Evolutionary conservation across 2,797 vertebrate genomes (phyloP), one percentile per base, ranked within the genome.

Genomic region (Onychomys torridus): DNA sequence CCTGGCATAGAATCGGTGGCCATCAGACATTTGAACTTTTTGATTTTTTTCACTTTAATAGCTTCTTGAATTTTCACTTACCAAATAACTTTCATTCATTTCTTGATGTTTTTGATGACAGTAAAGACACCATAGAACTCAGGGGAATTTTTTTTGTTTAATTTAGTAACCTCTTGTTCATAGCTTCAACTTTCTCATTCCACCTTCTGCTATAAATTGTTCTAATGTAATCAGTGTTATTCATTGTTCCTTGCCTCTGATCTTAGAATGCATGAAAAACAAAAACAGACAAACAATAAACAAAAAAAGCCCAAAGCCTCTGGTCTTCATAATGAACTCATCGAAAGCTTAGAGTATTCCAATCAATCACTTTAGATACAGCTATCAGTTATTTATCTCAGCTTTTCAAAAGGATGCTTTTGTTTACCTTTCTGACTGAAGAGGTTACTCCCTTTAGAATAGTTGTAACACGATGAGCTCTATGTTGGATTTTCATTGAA

Each of bases 401-500:
- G 0, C 16, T 77, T 83, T 96, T 92, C 91, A 81, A 40, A n/a
- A 67, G 43, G 67, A 79, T 37, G 17, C 12, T 77, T 85, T 71
- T 17, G 59, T 34, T 69, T 73, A 3, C 16, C 57, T 92, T 94
- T 67, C 63, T n/a, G 57, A 12, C 34, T 84, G 59, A 59, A 96
- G 61, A 17, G 17, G 21, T 61, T 34, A 55, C 91, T 59, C 92
- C 17, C 91, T 90, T 92, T 63, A 37, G 55, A 67, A 69, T 29
- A 89, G 29, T 57, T 63, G 37, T 19, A 89, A 89, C 32, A 29
- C 16, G 89, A 87, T 71, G 49, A 95, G 65, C 3, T 83, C 89
- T 73, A 81, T 29, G 57, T 91, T 94, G 61, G 40, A 83, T 89
- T 94, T 96, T 92, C 96, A 93, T 86, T 85, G 52, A 79, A 59